Conservation (phyloP, 2,888 invertebrate genomes). For the Bombyx huttoni region DNA sequence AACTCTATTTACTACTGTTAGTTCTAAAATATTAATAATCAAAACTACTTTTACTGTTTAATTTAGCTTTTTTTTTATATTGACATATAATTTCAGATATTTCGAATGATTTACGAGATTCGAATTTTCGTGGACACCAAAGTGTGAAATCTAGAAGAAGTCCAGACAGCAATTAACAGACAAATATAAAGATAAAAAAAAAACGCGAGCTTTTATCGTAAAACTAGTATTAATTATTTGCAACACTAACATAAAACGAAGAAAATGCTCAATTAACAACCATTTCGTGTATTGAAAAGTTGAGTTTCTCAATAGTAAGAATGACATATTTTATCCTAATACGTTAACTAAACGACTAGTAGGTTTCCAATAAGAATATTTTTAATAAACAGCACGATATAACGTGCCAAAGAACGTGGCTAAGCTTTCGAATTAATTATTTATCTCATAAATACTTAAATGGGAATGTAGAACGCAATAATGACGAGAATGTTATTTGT, state of each 20-base stretch:
- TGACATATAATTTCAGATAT: too few species aligned
- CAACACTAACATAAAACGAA: background rate
- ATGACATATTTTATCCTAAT: background rate
- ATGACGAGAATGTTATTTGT: background rate
- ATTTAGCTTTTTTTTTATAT: too few species aligned
- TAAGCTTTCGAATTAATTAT: background rate
- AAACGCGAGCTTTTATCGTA: background rate
- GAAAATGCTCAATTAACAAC: too few species aligned
- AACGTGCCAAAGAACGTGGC: background rate
- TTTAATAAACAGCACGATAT: background rate
- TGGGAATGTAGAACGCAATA: background rate
- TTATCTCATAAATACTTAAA: background rate
- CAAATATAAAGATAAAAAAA: too few species aligned
- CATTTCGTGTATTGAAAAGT: too few species aligned
- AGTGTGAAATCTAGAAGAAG: too few species aligned
- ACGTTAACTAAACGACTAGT: background rate
- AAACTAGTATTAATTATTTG: background rate
- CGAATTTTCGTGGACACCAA: too few species aligned
- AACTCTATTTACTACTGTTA: too few species aligned
- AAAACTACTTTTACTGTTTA: too few species aligned
- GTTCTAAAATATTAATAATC: too few species aligned
- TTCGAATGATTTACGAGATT: too few species aligned
- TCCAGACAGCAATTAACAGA: too few species aligned
- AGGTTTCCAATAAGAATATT: background rate
- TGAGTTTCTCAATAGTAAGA: background rate